Evolutionary conservation across 2,797 vertebrate genomes (phyloP), one percentile per base, ranked within the genome.

Genomic region (Lindbergichthys nudifrons): DNA sequence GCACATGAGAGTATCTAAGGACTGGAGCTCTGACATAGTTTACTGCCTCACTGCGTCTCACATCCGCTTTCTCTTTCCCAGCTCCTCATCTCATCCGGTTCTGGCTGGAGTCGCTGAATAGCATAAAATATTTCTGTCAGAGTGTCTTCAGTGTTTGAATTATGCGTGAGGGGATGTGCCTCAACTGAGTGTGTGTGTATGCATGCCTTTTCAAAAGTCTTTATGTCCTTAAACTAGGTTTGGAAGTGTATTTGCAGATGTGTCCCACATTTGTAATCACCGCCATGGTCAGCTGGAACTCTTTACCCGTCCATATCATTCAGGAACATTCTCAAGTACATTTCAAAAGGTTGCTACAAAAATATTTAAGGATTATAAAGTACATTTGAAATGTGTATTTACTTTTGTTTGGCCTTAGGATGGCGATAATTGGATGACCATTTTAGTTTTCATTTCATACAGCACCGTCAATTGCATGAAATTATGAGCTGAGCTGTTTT

Each of bases 41-140:
- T 88, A 73, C 65, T 62, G 79, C 79, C 68, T 88, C 73, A 64
- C 60, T 83, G 87, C 77, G 60, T 86, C 73, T 51, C 83, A 81
- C 78, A 83, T 83, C 69, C 13, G 10, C 58, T 79, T 65, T 79
- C 16, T 75, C 80, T 73, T 57, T 51, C 53, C 52, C 48, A 75
- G 69, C 68, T 41, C 60, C 70, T 82, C 57, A 53, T 81, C 57
- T 81, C 59, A 65, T 73, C 64, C 36, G 10, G 65, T 75, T 60
- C 80, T 56, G 69, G 67, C 60, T 71, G 14, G 21, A 84, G 68
- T 73, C 62, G 30, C 48, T 77, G 58, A 80, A 56, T 68, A 57
- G 75, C 65, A 82, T 70, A 50, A 80, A 83, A 62, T 43, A 58
- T 80, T 73, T 79, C 51, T 77, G 70, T 78, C 69, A 70, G 4